Evolutionary conservation across 2,888 invertebrate genomes (phyloP).

Genomic region (Druceiella hillmani): DNA sequence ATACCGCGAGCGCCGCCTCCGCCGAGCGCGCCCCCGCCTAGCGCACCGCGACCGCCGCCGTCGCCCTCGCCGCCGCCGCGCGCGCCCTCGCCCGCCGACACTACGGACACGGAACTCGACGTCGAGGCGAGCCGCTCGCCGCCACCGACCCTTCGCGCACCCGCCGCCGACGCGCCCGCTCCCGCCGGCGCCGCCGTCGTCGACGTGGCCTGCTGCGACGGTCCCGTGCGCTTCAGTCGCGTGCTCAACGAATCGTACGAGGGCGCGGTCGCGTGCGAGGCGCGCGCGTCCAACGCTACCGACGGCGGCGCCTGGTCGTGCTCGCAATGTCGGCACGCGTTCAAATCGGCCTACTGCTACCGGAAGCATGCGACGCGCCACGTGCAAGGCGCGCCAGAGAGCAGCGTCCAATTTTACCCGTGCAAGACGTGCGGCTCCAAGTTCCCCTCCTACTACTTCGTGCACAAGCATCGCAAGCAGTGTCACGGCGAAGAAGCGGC

Average conservation of each 20-base stretch:
- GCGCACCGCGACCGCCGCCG: constrained; percentile 39
- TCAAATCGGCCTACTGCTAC: constrained; percentile 82
- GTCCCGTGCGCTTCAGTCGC: constrained; percentile 80
- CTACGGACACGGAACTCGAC: constrained; percentile 43
- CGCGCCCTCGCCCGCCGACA: constrained; percentile 38
- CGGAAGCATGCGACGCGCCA: constrained; percentile 61
- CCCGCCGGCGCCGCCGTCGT: constrained; percentile 52
- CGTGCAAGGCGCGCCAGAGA: constrained; percentile 55
- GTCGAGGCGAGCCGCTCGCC: constrained; percentile 36
- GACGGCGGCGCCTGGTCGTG: constrained; percentile 21
- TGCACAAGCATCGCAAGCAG: constrained; percentile 83
- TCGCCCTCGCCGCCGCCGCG: constrained; percentile 35
- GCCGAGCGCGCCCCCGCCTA: constrained; percentile 45
- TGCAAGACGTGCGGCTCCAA: constrained; percentile 90
- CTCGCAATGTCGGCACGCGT: constrained; percentile 34
- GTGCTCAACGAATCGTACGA: constrained; percentile 79
- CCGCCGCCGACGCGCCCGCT: not conserved
- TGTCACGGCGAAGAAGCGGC: constrained; percentile 62
- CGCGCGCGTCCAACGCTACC: constrained; percentile 16
- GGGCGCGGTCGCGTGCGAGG: constrained; percentile 20
- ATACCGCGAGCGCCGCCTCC: constrained; percentile 44
- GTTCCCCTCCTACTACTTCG: constrained; percentile 91
- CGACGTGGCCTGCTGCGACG: constrained; percentile 89
- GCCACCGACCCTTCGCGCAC: constrained; percentile 18
- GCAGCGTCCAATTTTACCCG: constrained; percentile 87